Evolutionary conservation across 2,797 vertebrate genomes (phyloP).

Genomic region (Bradypus variegatus): DNA sequence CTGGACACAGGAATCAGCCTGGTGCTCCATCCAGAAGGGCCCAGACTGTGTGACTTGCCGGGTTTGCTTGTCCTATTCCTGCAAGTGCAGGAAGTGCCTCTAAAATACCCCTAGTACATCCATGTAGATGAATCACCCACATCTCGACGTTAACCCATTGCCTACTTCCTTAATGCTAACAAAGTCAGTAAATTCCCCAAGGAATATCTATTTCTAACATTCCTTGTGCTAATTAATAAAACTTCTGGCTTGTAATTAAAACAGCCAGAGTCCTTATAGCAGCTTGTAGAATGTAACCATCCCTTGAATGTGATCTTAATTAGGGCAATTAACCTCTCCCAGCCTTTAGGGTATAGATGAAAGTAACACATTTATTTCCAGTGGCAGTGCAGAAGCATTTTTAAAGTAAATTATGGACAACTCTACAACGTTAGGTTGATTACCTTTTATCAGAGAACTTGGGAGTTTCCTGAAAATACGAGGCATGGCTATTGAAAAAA

Average conservation of each 20-base stretch:
- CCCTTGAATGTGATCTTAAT: not conserved
- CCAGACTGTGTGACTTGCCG: not conserved
- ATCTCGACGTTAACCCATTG: not conserved
- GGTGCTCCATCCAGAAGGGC: not conserved
- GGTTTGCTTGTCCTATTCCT: not conserved
- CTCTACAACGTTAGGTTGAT: not conserved
- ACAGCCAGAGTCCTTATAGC: not conserved
- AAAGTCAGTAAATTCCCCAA: not conserved
- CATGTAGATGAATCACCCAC: not conserved
- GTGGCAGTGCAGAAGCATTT: not conserved
- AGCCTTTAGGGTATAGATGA: not conserved
- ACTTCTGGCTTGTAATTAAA: not conserved
- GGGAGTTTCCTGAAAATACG: not conserved
- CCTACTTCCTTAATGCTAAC: not conserved
- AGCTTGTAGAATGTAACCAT: not conserved
- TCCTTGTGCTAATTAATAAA: not conserved
- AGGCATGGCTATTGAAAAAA: not conserved
- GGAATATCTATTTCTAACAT: not conserved
- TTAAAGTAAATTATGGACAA: not conserved
- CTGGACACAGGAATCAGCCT: not conserved
- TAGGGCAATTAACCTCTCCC: not conserved
- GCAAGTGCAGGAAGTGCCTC: not conserved
- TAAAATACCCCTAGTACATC: not conserved
- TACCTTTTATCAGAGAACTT: conserved; percentile 1
- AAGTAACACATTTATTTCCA: not conserved